phyloP scores from a whole-genome alignment of 2,797 vertebrate genomes.

The Enteromius fasciolatus region DNA sequence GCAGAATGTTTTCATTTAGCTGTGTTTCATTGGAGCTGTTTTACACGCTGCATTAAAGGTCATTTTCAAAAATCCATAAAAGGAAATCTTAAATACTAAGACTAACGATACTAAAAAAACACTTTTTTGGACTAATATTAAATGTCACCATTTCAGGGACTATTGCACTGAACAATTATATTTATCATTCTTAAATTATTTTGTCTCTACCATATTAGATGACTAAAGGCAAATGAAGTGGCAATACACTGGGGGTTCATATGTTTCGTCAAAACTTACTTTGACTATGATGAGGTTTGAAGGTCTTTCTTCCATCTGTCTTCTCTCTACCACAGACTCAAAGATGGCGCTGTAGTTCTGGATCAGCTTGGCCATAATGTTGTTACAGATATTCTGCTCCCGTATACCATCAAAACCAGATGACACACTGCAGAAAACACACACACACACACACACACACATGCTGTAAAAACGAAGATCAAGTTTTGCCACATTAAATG shows the following conservation, averaged over 20 bases:
- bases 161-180: neutral
- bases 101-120: neutral
- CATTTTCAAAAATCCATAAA: no score
- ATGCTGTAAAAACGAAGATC: neutral
- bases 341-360: slow-evolving; percentile 86
- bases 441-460: neutral
- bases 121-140: neutral
- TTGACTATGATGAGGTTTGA: slow-evolving; percentile 76
- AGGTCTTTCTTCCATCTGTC: slow-evolving; percentile 62
- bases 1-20: no score
- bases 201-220: neutral
- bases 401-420: slow-evolving; percentile 87
- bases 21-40: no score
- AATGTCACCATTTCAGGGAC: neutral
- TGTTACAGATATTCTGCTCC: slow-evolving; percentile 91
- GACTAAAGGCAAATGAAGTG: no score
- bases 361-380: slow-evolving; percentile 88
- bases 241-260: neutral
- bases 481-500: neutral
- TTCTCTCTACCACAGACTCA: slow-evolving; percentile 66
- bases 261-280: slow-evolving; percentile 71
- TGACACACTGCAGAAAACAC: slow-evolving; percentile 76
- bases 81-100: neutral
- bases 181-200: neutral
- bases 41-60: no score